phyloP scores from a whole-genome alignment of 2,113 vertebrate species.

The Hoplias malabaricus region DNA sequence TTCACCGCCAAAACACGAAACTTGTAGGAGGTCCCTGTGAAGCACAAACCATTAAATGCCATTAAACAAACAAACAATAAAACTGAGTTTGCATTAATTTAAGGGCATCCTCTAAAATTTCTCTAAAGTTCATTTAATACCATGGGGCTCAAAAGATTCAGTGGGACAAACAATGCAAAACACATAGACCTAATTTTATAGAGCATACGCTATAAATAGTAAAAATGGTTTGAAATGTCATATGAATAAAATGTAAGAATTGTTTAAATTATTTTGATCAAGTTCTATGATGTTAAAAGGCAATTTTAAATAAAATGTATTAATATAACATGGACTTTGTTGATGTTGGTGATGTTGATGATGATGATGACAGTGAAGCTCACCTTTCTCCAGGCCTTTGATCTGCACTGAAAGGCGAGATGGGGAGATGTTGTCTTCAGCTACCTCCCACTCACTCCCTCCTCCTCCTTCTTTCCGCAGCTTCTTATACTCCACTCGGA shows the following conservation, averaged over 20 bases:
- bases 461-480: slow-evolving; percentile 85
- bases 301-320: neutral
- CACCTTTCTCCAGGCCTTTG: slow-evolving; percentile 91
- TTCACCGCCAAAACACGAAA: slow-evolving; percentile 94
- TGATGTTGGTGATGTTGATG: neutral
- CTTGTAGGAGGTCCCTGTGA: slow-evolving; percentile 88
- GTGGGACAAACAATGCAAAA: no score
- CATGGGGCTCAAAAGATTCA: no score
- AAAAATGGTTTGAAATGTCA: no score
- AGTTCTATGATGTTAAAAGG: neutral
- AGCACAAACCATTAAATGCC: neutral
- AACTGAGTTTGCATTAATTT: neutral
- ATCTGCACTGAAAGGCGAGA: slow-evolving; percentile 96
- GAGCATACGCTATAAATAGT: no score
- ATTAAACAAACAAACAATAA: neutral
- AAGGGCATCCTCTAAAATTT: no score
- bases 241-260: no score
- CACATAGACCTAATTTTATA: no score
- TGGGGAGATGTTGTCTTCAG: slow-evolving; percentile 91
- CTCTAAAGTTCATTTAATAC: no score
- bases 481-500: slow-evolving; percentile 93
- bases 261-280: no score
- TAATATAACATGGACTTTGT: neutral
- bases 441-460: slow-evolving; percentile 82
- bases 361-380: slow-evolving; percentile 26